phyloP scores from a whole-genome alignment of 2,888 invertebrate species.

The Epinotia nisella region DNA sequence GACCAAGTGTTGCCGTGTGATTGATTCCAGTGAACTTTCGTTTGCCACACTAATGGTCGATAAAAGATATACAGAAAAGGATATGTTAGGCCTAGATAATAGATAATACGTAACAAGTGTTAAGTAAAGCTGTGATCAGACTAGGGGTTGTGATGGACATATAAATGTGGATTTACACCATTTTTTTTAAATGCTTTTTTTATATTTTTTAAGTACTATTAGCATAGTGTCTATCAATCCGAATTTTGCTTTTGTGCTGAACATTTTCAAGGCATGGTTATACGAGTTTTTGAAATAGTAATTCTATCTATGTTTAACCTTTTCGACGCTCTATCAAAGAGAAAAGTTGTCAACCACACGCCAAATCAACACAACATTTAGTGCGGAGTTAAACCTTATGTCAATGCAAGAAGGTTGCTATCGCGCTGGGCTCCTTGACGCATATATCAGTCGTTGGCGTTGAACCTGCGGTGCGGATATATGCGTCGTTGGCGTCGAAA shows the following conservation, averaged over 20 bases:
- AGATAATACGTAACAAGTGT: slow-evolving; percentile 60
- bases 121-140: slow-evolving; percentile 81
- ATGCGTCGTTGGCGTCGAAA: no score
- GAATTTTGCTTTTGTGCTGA: slow-evolving; percentile 66
- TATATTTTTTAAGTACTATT: slow-evolving; percentile 59
- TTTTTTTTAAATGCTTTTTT: slow-evolving; percentile 67
- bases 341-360: no score
- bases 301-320: background rate
- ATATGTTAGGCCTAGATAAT: slow-evolving; percentile 49
- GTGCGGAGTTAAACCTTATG: no score
- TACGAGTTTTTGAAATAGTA: slow-evolving; percentile 14
- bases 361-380: no score
- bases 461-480: no score
- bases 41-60: background rate
- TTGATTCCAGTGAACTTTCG: no score
- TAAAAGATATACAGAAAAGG: slow-evolving; percentile 19
- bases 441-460: no score
- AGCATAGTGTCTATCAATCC: slow-evolving; percentile 59
- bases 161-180: slow-evolving; percentile 63
- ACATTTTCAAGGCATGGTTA: slow-evolving; percentile 52
- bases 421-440: no score
- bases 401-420: no score
- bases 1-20: no score
- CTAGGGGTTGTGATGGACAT: slow-evolving; percentile 79
- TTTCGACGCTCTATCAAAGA: no score